phyloP scores from a whole-genome alignment of 2,797 vertebrate genomes.

The Alfaro cultratus region DNA sequence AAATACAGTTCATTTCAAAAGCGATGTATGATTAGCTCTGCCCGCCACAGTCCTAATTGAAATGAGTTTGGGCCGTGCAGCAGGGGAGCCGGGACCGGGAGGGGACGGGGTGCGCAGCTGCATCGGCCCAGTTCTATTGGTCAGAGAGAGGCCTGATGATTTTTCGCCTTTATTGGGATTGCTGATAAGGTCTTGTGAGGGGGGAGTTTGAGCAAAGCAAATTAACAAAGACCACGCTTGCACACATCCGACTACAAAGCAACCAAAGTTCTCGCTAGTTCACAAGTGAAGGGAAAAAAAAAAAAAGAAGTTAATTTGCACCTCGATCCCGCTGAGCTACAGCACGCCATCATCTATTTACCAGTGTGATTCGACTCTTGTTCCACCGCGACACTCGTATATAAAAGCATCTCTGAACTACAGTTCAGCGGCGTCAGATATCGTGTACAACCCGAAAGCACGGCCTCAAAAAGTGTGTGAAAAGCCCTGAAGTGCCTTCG shows the following conservation, averaged over 20 bases:
- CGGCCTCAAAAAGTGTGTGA: slow-evolving; percentile 10
- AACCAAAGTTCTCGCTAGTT: slow-evolving; percentile 8
- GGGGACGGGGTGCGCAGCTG: slow-evolving; percentile 44
- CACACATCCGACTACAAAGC: slow-evolving; percentile 24
- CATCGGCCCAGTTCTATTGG: slow-evolving; percentile 49
- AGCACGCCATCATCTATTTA: slow-evolving; percentile 11
- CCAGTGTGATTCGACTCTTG: slow-evolving; percentile 22
- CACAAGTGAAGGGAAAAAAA: neutral
- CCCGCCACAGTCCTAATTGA: slow-evolving; percentile 64
- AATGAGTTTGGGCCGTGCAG: slow-evolving; percentile 54
- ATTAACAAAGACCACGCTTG: slow-evolving; percentile 29
- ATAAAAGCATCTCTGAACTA: slow-evolving; percentile 19
- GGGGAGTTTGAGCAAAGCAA: slow-evolving; percentile 28
- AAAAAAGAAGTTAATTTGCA: slow-evolving; percentile 50
- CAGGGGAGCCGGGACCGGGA: slow-evolving; percentile 6
- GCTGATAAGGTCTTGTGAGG: slow-evolving; percentile 52
- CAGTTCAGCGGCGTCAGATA: slow-evolving; percentile 24
- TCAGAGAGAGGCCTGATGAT: slow-evolving; percentile 39
- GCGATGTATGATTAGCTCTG: slow-evolving; percentile 72
- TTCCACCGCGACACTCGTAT: slow-evolving; percentile 12
- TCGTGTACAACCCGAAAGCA: slow-evolving; percentile 15
- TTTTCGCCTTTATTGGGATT: slow-evolving; percentile 27
- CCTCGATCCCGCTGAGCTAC: slow-evolving; percentile 36
- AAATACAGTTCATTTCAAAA: slow-evolving; percentile 60
- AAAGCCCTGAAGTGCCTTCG: slow-evolving; percentile 27